phyloP scores from a whole-genome alignment of 2,888 invertebrate species.

The Pterostichus niger region DNA sequence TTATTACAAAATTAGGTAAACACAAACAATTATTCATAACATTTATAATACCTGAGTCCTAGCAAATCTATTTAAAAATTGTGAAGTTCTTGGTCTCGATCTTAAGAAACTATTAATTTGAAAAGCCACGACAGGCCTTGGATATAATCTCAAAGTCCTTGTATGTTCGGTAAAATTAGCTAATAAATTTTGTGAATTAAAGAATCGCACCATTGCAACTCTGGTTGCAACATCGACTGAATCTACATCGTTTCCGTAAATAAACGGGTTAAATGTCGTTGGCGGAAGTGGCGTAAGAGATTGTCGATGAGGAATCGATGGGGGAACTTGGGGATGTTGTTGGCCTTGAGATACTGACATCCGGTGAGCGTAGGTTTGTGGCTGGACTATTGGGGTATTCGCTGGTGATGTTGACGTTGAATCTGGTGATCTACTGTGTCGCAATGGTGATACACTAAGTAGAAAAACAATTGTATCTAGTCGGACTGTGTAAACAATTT shows the following conservation, averaged over 20 bases:
- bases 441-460: constrained; percentile 75
- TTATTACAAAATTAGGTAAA: neutral
- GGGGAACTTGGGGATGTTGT: constrained; percentile 72
- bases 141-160: constrained; percentile 95
- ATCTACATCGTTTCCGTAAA: constrained; percentile 96
- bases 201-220: constrained; percentile 98
- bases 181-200: constrained; percentile 97
- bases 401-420: constrained; percentile 56
- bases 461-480: neutral
- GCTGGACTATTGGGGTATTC: constrained; percentile 54
- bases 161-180: constrained; percentile 99
- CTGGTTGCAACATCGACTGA: constrained; percentile 98
- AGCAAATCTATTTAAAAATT: constrained; percentile 95
- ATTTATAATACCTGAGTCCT: constrained; percentile 87
- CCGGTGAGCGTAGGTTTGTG: constrained; percentile 68
- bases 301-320: constrained; percentile 78
- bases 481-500: no score
- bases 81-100: constrained; percentile 92
- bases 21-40: no score
- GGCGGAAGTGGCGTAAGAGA: constrained; percentile 80
- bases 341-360: constrained; percentile 70
- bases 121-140: constrained; percentile 98
- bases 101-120: constrained; percentile 98
- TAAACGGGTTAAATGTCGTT: constrained; percentile 88
- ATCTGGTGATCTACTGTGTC: constrained; percentile 74